Evolutionary conservation across 2,888 invertebrate species (phyloP).

Genomic region (Elysia crispata): DNA sequence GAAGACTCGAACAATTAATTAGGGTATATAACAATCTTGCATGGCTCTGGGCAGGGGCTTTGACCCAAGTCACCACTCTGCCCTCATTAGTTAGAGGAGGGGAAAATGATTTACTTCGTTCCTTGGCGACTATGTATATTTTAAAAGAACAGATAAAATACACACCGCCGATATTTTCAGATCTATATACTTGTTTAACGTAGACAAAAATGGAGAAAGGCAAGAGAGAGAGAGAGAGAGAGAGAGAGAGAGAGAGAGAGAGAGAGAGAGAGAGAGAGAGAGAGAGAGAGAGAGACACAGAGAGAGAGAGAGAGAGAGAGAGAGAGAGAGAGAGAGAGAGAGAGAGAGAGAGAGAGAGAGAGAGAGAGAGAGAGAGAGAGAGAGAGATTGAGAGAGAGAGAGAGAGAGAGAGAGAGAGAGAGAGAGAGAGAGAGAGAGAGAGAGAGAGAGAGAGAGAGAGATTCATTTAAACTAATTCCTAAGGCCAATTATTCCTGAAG

Average conservation of each 20-base stretch:
- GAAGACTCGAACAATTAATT: no score
- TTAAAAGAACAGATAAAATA: not conserved
- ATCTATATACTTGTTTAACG: no score
- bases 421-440: constrained; percentile 24
- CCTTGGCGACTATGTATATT: no score
- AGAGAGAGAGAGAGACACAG: not conserved
- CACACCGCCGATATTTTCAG: no score
- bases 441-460: constrained; percentile 18
- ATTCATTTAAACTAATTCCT: not conserved
- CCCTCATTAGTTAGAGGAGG: no score
- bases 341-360: constrained; percentile 21
- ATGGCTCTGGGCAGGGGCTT: no score
- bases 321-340: constrained; percentile 14
- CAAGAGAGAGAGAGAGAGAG: not conserved
- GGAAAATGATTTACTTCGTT: no score
- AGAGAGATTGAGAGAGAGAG: not conserved
- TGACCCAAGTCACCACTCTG: no score
- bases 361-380: not conserved
- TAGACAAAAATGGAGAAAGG: not conserved
- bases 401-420: constrained; percentile 4
- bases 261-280: no score
- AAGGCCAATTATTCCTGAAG: no score
- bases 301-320: constrained; percentile 24
- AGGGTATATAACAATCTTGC: no score
- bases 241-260: not conserved